Base-by-base conservation (phyloP, 2,888 invertebrate genomes). In the Tiliacea aurago region DNA sequence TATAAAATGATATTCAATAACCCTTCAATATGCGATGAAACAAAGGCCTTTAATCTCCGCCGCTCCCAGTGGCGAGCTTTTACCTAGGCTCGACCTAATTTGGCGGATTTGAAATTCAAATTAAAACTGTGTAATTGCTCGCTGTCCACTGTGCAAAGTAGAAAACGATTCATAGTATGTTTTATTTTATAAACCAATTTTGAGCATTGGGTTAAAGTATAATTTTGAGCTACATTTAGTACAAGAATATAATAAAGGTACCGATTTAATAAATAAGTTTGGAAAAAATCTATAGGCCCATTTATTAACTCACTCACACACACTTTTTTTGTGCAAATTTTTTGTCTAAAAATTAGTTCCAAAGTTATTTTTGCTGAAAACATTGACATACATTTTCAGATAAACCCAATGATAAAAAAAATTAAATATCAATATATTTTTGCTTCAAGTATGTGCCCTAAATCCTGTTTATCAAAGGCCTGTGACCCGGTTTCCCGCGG, bases 401-500 rank as follows among this genome's bases (percentile, higher is more conserved):
- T 79, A 41, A 73, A 70, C 23, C 51, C 0, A 61, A n/a, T n/a
- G 76, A 81, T 84, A 77, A 81, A 78, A 58, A 77, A 20, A 0
- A n/a, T n/a, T 56, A 45, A 45, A 55, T 76, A 69, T 70, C 71
- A 75, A 73, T 76, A 73, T 77, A 45, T 71, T 62, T 70, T 67
- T 78, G 68, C 83, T 80, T 84, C 67, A 72, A 78, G 80, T 81
- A 68, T 66, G 67, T 69, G 85, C 67, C 87, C 89, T 83, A 87
- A 88, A 89, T 88, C 73, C 79, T 78, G 79, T 75, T 76, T 88
- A 87, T 86, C 86, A 70, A 85, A 82, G 83, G 83, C 84, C 71
- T 87, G 84, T 89, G 90, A 88, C 90, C 90, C 80, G 86, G 76
- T 90, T 92, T 86, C 84, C 80, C 66, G 73, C 80, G 72, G 81